Base-by-base conservation (phyloP, 2,797 vertebrate species). In the Limosa lapponica region DNA sequence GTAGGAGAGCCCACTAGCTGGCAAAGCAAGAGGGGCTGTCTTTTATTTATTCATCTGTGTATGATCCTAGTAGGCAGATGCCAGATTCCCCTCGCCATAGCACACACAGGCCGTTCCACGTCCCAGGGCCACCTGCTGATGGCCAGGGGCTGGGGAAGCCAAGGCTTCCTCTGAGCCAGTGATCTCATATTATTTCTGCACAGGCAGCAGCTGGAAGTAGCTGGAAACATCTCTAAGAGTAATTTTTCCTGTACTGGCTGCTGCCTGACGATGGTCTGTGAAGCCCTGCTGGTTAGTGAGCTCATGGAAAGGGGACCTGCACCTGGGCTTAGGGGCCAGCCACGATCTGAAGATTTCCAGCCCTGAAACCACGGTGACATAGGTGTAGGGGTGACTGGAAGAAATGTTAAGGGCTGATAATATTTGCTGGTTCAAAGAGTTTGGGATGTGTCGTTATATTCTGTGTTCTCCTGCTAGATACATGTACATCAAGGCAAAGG, bases 161-260 rank as follows among this genome's bases (percentile, higher is more conserved):
- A 74, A 82, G 62, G 25, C 54, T 89, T 96, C 87, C 86, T 97
- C 83, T 96, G 77, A 95, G 72, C 23, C 61, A 72, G 66, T 85
- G 92, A 90, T 92, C 78, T 97, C 74, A 87, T 85, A 41, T 73
- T 94, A 77, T 88, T 94, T 71, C 82, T 95, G 59, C 3, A 5
- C 58, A 79, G 62, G 79, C 82, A 93, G 95, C 91, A 90, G 86
- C 94, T 94, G 88, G 74, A 96, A 62, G 39, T 89, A 90, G 66
- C 93, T 95, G 92, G 89, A 95, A 89, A 93, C 55, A 64, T 87
- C 57, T 83, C 84, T 82, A 87, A 80, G 48, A 79, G 51, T 70
- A 65, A 72, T 75, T 96, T 96, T 96, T 96, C 80, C 77, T 84
- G 37, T 36, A 58, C 39, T 0, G 0, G 70, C 83, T 90, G 67